These are phyloP conservation scores for Gryllus longicercus DNA, from an alignment of 2,888 invertebrate species.

Conservation along the genomic window DNA sequence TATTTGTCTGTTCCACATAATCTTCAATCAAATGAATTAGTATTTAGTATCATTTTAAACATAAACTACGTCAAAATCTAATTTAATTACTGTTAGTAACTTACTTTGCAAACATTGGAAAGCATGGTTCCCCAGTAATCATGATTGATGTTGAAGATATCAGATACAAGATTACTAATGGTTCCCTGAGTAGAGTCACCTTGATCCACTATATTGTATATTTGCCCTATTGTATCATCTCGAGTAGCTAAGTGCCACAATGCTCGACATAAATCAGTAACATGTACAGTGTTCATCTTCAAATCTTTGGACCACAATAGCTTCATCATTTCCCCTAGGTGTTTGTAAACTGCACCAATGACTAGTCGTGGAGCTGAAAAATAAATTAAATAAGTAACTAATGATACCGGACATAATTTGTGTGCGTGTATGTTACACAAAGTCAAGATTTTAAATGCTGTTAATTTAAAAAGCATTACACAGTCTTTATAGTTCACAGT, in stretches of 20 bases:
- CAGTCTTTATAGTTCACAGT: too few relatives aligned
- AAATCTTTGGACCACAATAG: conserved; percentile 82
- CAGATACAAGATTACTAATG: conserved; percentile 72
- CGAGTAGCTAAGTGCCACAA: conserved; percentile 66
- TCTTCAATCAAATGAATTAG: neutral
- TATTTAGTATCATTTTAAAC: neutral
- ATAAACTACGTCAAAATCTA: neutral
- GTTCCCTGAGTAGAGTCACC: conserved; percentile 81
- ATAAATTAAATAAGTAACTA: too few relatives aligned
- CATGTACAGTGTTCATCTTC: conserved; percentile 84
- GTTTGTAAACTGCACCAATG: conserved; percentile 83
- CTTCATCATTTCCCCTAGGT: conserved; percentile 86
- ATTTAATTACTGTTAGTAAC: conserved; percentile 3
- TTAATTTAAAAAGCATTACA: too few relatives aligned
- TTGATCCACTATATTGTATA: conserved; percentile 80
- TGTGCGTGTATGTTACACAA: too few relatives aligned
- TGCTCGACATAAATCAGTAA: conserved; percentile 77
- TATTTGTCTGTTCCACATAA: neutral
- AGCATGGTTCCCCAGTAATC: conserved; percentile 82
- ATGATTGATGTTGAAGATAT: conserved; percentile 80
- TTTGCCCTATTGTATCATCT: conserved; percentile 53
- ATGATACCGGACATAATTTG: too few relatives aligned
- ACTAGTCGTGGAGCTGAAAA: conserved; percentile 73
- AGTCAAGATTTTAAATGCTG: too few relatives aligned
- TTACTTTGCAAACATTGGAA: conserved; percentile 76